phyloP scores from a whole-genome alignment of 2,113 vertebrate species.

The Brevimyrus niger region DNA sequence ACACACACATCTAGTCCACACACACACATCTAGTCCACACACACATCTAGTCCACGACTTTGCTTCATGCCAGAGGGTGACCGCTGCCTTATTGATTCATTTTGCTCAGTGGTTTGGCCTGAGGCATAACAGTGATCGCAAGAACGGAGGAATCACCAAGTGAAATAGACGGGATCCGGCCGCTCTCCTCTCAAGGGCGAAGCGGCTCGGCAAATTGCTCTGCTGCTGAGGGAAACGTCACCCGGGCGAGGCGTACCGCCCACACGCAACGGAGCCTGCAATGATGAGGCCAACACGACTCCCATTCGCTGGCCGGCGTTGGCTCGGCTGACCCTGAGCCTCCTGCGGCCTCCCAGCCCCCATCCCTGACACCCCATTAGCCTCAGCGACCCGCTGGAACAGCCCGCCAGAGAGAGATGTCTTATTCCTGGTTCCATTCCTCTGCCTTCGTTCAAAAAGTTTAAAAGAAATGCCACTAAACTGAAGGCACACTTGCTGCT shows the following conservation, averaged over 20 bases:
- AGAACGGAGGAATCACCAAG: not conserved
- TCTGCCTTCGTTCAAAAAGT: not conserved
- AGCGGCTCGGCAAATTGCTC: not conserved
- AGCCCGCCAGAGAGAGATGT: not conserved
- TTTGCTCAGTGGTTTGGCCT: not conserved
- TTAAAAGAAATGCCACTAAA: not conserved
- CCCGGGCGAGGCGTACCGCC: conserved; percentile 34
- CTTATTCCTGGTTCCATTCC: not conserved
- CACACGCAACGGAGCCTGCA: conserved; percentile 49
- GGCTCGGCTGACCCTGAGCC: not conserved
- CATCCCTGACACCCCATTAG: conserved; percentile 17
- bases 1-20: no score
- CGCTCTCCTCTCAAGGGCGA: not conserved
- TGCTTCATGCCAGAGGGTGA: not conserved
- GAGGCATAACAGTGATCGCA: not conserved
- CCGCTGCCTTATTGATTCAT: not conserved
- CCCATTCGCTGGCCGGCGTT: not conserved
- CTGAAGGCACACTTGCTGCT: not conserved
- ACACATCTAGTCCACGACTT: not conserved
- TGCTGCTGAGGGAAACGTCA: not conserved
- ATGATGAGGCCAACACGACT: conserved; percentile 34
- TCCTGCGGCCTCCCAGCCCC: conserved; percentile 25
- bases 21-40: no score
- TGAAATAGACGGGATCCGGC: not conserved
- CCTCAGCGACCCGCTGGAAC: conserved; percentile 18